These are phyloP conservation scores for Rhagoletis zephyria DNA, from an alignment of 1,140 invertebrate genomes.

Conservation along the genomic window DNA sequence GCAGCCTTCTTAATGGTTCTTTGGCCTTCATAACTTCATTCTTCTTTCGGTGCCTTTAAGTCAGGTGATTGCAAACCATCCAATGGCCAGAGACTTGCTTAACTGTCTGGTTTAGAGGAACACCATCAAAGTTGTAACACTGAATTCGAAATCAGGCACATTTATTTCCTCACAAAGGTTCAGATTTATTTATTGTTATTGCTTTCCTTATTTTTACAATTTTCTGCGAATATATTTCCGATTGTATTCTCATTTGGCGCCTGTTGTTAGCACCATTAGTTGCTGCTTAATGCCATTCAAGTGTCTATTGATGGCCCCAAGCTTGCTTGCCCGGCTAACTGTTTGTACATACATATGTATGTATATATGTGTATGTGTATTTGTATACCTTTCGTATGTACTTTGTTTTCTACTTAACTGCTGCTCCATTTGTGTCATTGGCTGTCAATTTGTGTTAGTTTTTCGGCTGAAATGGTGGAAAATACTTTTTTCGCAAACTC, in stretches of 20 bases:
- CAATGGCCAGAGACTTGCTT: no score
- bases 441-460: slow-evolving; percentile 42
- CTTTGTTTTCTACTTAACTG: slow-evolving; percentile 8
- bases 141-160: no score
- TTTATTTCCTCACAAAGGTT: no score
- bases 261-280: slow-evolving; percentile 41
- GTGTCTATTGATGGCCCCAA: slow-evolving; percentile 10
- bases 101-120: no score
- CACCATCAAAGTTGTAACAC: no score
- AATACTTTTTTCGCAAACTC: not conserved
- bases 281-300: slow-evolving; percentile 30
- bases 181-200: no score
- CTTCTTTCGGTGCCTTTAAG: no score
- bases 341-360: not conserved
- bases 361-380: not conserved
- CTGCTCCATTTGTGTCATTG: slow-evolving; percentile 30
- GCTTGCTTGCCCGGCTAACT: not conserved
- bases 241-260: slow-evolving; percentile 36
- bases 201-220: no score
- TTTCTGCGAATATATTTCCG: not conserved
- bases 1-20: no score
- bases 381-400: not conserved
- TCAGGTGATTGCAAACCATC: no score
- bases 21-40: no score
- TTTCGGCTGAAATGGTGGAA: slow-evolving; percentile 20